Evolutionary conservation across 2,888 invertebrate genomes (phyloP).

Genomic region (Dicyrtoma fusca): DNA sequence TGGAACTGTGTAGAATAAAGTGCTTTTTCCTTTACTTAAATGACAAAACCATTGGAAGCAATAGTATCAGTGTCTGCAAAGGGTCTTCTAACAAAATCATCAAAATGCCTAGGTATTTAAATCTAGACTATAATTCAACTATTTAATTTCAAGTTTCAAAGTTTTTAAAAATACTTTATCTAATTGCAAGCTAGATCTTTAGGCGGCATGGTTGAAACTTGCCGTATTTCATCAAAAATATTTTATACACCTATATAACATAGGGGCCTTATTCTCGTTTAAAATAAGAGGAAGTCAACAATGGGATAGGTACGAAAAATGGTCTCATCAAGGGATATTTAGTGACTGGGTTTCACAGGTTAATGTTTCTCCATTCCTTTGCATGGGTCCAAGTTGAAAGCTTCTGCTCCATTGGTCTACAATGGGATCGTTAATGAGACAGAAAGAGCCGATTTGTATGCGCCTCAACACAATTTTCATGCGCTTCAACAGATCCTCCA

Average conservation of each 20-base stretch:
- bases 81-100: too few species aligned
- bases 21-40: too few species aligned
- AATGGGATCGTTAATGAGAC: slow-evolving; percentile 53
- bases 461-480: slow-evolving; percentile 18
- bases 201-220: too few species aligned
- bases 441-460: slow-evolving; percentile 54
- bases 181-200: too few species aligned
- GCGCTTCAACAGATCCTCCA: slow-evolving; percentile 20
- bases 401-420: slow-evolving; percentile 48
- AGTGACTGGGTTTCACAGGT: slow-evolving; percentile 8
- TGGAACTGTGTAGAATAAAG: neutral
- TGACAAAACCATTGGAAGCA: too few species aligned
- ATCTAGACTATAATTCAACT: too few species aligned
- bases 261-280: neutral
- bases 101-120: too few species aligned
- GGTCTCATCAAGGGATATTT: slow-evolving; percentile 8
- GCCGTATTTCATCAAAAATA: too few species aligned
- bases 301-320: slow-evolving; percentile 10
- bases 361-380: neutral
- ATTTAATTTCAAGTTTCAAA: too few species aligned
- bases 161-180: too few species aligned
- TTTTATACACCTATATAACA: too few species aligned
- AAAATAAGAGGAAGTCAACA: slow-evolving; percentile 9
- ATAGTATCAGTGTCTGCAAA: too few species aligned
- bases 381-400: slow-evolving; percentile 21